phyloP scores from a whole-genome alignment of 2,797 vertebrate species.

The Labroides dimidiatus region DNA sequence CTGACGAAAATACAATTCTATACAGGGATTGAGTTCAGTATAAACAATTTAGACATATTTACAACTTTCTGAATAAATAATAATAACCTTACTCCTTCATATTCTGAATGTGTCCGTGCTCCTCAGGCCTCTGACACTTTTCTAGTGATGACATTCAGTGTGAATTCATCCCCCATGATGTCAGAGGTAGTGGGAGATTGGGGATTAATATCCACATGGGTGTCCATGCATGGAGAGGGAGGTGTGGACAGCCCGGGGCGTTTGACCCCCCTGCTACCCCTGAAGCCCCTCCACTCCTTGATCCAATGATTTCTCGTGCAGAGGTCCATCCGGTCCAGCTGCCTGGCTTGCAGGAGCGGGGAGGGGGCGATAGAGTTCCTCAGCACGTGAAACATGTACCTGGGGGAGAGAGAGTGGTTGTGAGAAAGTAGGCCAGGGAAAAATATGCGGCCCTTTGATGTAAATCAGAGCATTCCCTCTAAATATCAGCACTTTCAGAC shows the following conservation, averaged over 20 bases:
- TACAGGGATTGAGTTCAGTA: slow-evolving; percentile 2
- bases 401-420: slow-evolving; percentile 79
- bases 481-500: slow-evolving; percentile 76
- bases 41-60: slow-evolving; percentile 41
- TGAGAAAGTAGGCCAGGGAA: slow-evolving; percentile 83
- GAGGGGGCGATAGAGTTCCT: slow-evolving; percentile 86
- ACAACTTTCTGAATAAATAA: slow-evolving; percentile 68
- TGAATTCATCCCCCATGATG: slow-evolving; percentile 44
- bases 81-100: slow-evolving; percentile 38
- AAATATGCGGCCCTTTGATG: slow-evolving; percentile 83
- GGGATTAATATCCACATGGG: slow-evolving; percentile 19
- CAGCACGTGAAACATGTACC: slow-evolving; percentile 88
- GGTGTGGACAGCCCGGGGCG: slow-evolving; percentile 55
- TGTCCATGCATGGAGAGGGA: slow-evolving; percentile 51
- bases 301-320: slow-evolving; percentile 80
- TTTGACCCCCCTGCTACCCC: slow-evolving; percentile 55
- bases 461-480: slow-evolving; percentile 82
- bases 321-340: slow-evolving; percentile 85
- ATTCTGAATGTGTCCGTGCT: slow-evolving; percentile 2
- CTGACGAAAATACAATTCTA: slow-evolving; percentile 15
- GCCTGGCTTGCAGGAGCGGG: slow-evolving; percentile 84
- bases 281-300: slow-evolving; percentile 83
- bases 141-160: slow-evolving; percentile 51
- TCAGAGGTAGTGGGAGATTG: slow-evolving; percentile 33
- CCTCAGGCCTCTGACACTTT: slow-evolving; percentile 32